Evolutionary conservation across 2,797 vertebrate species (phyloP), one percentile per base, ranked within the genome.

Genomic region (Lepus townsendii): DNA sequence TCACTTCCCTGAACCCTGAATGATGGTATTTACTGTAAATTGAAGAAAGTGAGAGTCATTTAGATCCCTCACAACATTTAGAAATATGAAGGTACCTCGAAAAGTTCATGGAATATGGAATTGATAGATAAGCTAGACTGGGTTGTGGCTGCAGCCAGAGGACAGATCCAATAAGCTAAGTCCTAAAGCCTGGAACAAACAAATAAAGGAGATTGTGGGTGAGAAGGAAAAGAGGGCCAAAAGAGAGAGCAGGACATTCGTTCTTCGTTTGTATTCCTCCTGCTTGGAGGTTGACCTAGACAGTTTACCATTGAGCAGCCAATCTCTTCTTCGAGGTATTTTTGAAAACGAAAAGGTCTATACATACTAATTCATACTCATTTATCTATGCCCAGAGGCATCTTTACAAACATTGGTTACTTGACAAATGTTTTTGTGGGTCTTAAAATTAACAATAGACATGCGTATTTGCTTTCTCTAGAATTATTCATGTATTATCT

Each of bases 401-500:
- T 24, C 11, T 78, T 22, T 92, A 12, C 10, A 96, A 93, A 85
- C 60, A 87, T 27, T 17, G 5, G 35, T 7, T 5, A 35, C 5
- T 88, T 52, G 14, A 79, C 8, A 80, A 83, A 63, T 71, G 19
- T n/a, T 78, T 93, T 30, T 77, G 1, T 69, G 38, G 75, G 20
- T 63, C 27, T 82, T 94, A 73, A 83, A 68, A 76, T 79, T 94
- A 93, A 80, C 16, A 10, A 65, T 65, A 91, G 60, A 92, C 78
- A 79, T 27, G 10, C 20, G 0, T 20, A 86, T 76, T 93, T 57
- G 65, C 35, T 57, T 11, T 63, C 16, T 71, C 69, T 76, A 93
- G 86, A 93, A 78, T 69, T 24, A 86, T 22, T 24, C 16, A 63
- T 35, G 42, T 60, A 83, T 57, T 57, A 75, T 68, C 38, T 57